A percentile compares a stretch with the other conserved stretches of the same genome.
These are phyloP conservation scores for Pseudomyrmex sp. DNA, from an alignment of 1,140 invertebrate species.

Conservation along the genomic window DNA sequence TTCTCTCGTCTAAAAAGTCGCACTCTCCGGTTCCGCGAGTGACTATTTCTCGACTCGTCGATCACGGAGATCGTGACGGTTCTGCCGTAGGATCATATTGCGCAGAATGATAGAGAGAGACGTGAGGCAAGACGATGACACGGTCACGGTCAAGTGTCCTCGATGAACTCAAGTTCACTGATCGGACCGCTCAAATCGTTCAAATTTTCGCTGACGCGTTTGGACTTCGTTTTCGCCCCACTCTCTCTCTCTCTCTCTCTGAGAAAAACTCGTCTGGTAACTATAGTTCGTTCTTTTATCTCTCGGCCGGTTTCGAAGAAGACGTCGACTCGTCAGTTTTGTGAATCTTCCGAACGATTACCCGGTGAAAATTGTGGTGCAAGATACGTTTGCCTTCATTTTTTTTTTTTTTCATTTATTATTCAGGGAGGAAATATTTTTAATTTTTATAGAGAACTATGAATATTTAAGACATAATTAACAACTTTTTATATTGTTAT, in stretches of 20 bases:
- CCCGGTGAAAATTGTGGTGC: too few relatives aligned
- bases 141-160: conserved; percentile 17
- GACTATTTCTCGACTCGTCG: neutral
- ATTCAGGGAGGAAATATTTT: too few relatives aligned
- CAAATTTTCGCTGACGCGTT: conserved; percentile 54
- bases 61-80: neutral
- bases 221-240: conserved; percentile 50
- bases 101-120: neutral
- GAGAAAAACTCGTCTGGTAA: conserved; percentile 17
- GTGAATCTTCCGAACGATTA: neutral
- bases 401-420: too few relatives aligned
- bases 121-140: conserved; percentile 7
- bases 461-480: too few relatives aligned
- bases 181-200: conserved; percentile 67
- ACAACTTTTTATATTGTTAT: too few relatives aligned
- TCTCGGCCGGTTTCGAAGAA: conserved; percentile 22
- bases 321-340: neutral
- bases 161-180: conserved; percentile 47
- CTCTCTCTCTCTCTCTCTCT: conserved; percentile 49
- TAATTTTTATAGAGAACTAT: too few relatives aligned
- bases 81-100: neutral
- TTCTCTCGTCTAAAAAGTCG: too few relatives aligned
- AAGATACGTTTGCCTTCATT: too few relatives aligned
- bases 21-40: too few relatives aligned
- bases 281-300: conserved; percentile 9